Conservation (phyloP, 2,888 invertebrate genomes). For the Hirtodrosophila alboralis region DNA sequence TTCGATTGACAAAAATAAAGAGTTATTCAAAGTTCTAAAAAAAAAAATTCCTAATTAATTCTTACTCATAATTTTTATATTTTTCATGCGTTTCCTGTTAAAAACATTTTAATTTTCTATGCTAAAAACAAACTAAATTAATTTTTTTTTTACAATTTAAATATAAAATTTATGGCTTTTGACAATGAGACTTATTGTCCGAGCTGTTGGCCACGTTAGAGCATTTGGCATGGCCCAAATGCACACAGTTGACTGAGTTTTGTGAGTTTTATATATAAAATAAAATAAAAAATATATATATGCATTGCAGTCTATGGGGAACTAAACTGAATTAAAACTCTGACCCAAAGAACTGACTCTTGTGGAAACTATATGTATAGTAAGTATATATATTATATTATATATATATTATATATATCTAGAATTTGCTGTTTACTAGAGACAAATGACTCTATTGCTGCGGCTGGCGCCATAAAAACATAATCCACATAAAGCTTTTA, state of each 20-base stretch:
- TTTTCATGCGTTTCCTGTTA: too few species aligned
- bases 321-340: conserved; percentile 30
- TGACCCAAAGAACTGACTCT: conserved; percentile 6
- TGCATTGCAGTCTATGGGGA: conserved; percentile 17
- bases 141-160: too few species aligned
- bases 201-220: conserved; percentile 10
- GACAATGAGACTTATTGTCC: conserved; percentile 4
- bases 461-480: conserved; percentile 62
- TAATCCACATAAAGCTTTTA: conserved; percentile 70
- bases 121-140: too few species aligned
- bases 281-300: conserved; percentile 26
- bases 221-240: neutral
- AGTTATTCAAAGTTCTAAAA: too few species aligned
- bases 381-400: neutral
- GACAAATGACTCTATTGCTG: conserved; percentile 39
- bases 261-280: too few species aligned
- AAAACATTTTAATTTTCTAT: too few species aligned
- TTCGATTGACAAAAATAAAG: too few species aligned
- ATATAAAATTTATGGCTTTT: too few species aligned
- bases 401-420: conserved; percentile 5
- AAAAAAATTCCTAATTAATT: too few species aligned
- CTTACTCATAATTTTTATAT: too few species aligned
- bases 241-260: too few species aligned
- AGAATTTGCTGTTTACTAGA: conserved; percentile 22
- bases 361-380: too few species aligned